Percentiles rank a stretch among this genome's conserved stretches.
Conservation (phyloP, 2,888 invertebrate genomes). For the Leptopilina syphax region DNA sequence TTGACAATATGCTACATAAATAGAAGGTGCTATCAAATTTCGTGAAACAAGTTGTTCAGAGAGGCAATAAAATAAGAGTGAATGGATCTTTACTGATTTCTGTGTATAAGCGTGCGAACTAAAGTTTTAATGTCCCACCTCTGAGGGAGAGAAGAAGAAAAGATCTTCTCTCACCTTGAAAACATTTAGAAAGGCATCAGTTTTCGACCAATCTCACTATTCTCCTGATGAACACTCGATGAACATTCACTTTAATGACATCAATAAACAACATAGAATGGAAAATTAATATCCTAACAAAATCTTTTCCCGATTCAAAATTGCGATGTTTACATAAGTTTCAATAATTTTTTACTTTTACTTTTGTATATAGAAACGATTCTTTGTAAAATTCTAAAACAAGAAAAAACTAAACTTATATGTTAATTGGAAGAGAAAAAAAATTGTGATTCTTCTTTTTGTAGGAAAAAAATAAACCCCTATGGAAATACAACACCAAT, state of each 20-base stretch:
- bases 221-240: not conserved
- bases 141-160: not conserved
- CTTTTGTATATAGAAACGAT: too few species aligned
- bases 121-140: conserved; percentile 11
- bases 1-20: not conserved
- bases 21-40: conserved; percentile 1
- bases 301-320: not conserved
- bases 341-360: too few species aligned
- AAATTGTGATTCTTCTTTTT: too few species aligned
- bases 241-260: conserved; percentile 23
- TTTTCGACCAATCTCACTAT: conserved; percentile 22
- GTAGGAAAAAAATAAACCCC: not conserved
- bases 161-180: conserved; percentile 10
- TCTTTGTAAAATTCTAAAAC: too few species aligned
- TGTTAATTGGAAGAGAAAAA: too few species aligned
- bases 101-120: conserved; percentile 19
- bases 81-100: conserved; percentile 21
- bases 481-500: conserved; percentile 14
- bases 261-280: conserved; percentile 24
- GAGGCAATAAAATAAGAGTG: conserved; percentile 29
- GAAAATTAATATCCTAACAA: not conserved
- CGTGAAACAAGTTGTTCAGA: conserved; percentile 14
- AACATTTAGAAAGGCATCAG: conserved; percentile 3
- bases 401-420: too few species aligned
- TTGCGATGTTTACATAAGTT: too few species aligned